Evolutionary conservation across 2,888 invertebrate genomes (phyloP).

Genomic region (Neria commutata): DNA sequence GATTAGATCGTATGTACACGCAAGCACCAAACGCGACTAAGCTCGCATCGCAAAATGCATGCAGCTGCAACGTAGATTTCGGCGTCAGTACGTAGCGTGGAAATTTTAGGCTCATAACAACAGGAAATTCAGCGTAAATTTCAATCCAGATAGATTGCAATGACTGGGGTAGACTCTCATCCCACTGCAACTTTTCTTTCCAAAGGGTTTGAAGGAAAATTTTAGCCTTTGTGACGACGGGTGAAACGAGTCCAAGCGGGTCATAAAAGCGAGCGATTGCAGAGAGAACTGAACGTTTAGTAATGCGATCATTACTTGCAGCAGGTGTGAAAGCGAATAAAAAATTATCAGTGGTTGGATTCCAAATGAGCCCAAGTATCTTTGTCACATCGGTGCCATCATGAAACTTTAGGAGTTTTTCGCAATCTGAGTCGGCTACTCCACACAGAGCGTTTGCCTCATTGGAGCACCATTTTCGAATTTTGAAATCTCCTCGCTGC

Average conservation of each 20-base stretch:
- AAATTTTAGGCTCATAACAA: too few relatives aligned
- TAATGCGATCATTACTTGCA: not conserved
- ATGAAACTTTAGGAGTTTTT: slow-evolving; percentile 2
- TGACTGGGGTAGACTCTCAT: not conserved
- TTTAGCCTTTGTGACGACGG: not conserved
- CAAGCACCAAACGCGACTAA: not conserved
- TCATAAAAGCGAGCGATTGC: not conserved
- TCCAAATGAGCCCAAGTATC: not conserved
- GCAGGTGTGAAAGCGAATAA: not conserved
- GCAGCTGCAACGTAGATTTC: not conserved
- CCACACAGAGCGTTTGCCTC: slow-evolving; percentile 4
- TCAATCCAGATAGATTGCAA: slow-evolving; percentile 4
- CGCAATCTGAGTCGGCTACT: not conserved
- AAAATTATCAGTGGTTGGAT: not conserved
- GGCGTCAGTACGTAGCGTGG: not conserved
- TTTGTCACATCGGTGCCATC: not conserved
- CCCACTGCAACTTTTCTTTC: slow-evolving; percentile 2
- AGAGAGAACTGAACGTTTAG: not conserved
- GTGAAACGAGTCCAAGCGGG: not conserved
- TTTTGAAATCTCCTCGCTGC: slow-evolving; percentile 9
- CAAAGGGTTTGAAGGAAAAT: not conserved
- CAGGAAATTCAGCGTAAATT: too few relatives aligned
- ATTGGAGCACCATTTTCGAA: slow-evolving; percentile 18
- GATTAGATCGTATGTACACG: not conserved
- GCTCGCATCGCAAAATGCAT: slow-evolving; percentile 7